Evolutionary conservation across 2,797 vertebrate species (phyloP).

Genomic region (Sebastes vulpes): DNA sequence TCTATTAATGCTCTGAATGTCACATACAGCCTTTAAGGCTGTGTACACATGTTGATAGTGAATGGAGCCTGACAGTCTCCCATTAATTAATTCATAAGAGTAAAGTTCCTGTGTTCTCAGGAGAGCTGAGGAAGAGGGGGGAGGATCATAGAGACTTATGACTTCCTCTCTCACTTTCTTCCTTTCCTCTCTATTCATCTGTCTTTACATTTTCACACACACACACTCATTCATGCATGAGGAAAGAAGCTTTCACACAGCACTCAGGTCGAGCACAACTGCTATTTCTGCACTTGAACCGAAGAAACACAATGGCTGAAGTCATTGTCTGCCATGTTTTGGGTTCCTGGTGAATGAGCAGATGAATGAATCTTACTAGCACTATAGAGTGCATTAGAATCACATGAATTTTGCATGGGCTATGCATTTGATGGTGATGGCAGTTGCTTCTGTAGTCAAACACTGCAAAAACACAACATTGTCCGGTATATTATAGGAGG

Average conservation of each 20-base stretch:
- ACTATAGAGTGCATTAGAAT: conserved; percentile 22
- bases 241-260: conserved; percentile 23
- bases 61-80: conserved; percentile 24
- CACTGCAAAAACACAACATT: conserved; percentile 24
- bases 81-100: conserved; percentile 48
- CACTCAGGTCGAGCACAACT: conserved; percentile 2
- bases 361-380: neutral
- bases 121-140: neutral
- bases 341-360: conserved; percentile 7
- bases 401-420: conserved; percentile 30
- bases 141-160: conserved; percentile 9
- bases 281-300: conserved; percentile 30
- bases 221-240: conserved; percentile 26
- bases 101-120: conserved; percentile 37
- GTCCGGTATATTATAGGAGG: neutral
- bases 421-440: conserved; percentile 7
- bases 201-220: conserved; percentile 11
- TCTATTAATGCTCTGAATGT: neutral
- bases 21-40: conserved; percentile 6
- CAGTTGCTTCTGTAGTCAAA: conserved; percentile 17
- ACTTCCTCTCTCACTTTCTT: conserved; percentile 29
- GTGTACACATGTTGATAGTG: conserved; percentile 8
- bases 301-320: conserved; percentile 12
- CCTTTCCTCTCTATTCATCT: neutral
- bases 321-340: neutral